Percentiles rank a stretch among this genome's conserved stretches.
Evolutionary conservation across 2,888 invertebrate species (phyloP).

Genomic region (Cecidostiba fungosa): DNA sequence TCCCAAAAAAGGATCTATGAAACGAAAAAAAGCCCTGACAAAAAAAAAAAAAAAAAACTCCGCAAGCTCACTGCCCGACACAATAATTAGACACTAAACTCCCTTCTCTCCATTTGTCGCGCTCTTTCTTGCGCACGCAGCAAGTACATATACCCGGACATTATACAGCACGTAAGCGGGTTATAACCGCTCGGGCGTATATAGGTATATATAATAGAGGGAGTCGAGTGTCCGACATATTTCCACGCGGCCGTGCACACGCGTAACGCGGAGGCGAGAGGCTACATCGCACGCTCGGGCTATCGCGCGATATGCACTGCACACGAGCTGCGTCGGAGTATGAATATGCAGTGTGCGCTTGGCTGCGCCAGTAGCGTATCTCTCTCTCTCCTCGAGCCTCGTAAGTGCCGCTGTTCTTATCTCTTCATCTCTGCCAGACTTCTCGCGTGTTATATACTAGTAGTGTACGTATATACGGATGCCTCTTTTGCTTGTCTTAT

Average conservation of each 20-base stretch:
- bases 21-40: background rate
- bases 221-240: constrained; percentile 49
- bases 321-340: background rate
- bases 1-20: too few relatives aligned
- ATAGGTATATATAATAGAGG: background rate
- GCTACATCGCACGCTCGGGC: background rate
- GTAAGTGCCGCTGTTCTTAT: constrained; percentile 40
- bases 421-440: constrained; percentile 34
- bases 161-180: constrained; percentile 15
- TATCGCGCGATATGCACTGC: constrained; percentile 20
- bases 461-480: background rate
- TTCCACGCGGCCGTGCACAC: constrained; percentile 38
- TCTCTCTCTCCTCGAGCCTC: constrained; percentile 47
- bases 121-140: constrained; percentile 7
- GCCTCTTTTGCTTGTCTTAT: constrained; percentile 8
- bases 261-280: constrained; percentile 48
- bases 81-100: constrained; percentile 45
- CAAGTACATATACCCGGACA: background rate
- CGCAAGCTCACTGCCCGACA: constrained; percentile 2
- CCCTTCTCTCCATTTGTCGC: background rate
- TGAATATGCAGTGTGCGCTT: constrained; percentile 43
- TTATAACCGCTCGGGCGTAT: constrained; percentile 31
- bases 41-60: background rate
- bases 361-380: constrained; percentile 13
- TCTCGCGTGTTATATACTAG: constrained; percentile 15